These are phyloP conservation scores for Psilopogon haemacephalus DNA, from an alignment of 2,113 vertebrate species.

Conservation along the genomic window DNA sequence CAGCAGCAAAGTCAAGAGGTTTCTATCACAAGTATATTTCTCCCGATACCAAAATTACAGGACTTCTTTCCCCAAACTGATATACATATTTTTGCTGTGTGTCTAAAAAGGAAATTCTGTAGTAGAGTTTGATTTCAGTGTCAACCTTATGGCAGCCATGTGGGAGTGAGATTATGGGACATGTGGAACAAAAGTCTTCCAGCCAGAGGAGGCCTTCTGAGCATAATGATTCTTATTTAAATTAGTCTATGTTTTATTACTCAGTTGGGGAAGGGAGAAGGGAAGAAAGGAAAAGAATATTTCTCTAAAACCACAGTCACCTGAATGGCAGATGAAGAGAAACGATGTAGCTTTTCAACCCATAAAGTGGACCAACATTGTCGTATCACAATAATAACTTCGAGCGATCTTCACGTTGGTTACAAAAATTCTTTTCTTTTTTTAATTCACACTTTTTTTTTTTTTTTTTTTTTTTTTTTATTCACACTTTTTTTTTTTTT, in stretches of 20 bases:
- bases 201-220: constrained; percentile 70
- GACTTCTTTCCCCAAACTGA: constrained; percentile 6
- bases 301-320: constrained; percentile 52
- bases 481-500: not conserved
- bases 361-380: constrained; percentile 59
- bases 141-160: constrained; percentile 57
- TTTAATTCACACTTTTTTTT: not conserved
- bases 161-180: constrained; percentile 63
- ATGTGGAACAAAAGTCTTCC: constrained; percentile 66
- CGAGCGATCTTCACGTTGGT: constrained; percentile 28
- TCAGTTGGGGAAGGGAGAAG: constrained; percentile 59
- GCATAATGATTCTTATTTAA: constrained; percentile 74
- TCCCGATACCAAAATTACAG: constrained; percentile 27
- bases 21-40: constrained; percentile 48
- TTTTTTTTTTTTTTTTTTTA: not conserved
- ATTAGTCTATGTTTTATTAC: constrained; percentile 72
- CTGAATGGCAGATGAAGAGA: constrained; percentile 57
- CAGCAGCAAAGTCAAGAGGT: constrained; percentile 53
- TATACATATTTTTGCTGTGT: constrained; percentile 50
- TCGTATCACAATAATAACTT: constrained; percentile 23
- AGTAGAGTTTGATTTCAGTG: constrained; percentile 61
- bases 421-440: not conserved
- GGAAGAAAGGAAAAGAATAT: constrained; percentile 40
- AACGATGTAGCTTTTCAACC: constrained; percentile 51
- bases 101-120: constrained; percentile 45